Percentiles rank a stretch among this genome's conserved stretches.
Conservation (phyloP, 2,888 invertebrate species). For the Dicranocentrus wangi region DNA sequence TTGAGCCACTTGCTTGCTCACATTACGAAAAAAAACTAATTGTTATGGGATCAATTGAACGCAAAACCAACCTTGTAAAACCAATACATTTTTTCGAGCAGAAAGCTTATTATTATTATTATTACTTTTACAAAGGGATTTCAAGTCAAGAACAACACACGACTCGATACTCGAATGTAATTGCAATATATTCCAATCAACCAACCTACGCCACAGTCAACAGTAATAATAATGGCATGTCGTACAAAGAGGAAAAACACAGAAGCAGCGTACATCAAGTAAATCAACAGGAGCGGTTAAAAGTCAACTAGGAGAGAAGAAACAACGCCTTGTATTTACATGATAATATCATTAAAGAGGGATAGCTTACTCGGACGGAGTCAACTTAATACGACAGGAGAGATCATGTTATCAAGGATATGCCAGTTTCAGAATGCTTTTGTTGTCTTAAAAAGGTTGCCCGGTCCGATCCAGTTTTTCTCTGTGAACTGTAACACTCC, state of each 20-base stretch:
- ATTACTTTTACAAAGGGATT: no score
- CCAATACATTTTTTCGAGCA: neutral
- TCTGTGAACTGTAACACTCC: constrained; percentile 1
- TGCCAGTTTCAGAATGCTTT: neutral
- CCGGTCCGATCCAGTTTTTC: constrained; percentile 50
- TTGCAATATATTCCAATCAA: constrained; percentile 39
- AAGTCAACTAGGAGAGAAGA: constrained; percentile 54
- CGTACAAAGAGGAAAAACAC: constrained; percentile 31
- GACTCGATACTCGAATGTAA: neutral
- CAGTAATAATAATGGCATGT: constrained; percentile 16
- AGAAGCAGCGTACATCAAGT: constrained; percentile 35
- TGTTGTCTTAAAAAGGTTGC: no score
- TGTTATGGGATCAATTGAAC: no score
- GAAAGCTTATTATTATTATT: neutral
- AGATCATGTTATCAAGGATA: neutral
- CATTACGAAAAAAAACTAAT: no score
- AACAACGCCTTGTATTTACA: constrained; percentile 62
- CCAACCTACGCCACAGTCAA: constrained; percentile 30
- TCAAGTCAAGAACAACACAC: constrained; percentile 10
- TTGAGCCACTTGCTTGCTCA: no score
- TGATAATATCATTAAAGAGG: constrained; percentile 60
- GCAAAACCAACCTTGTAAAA: constrained; percentile 54
- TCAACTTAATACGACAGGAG: neutral
- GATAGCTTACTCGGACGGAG: constrained; percentile 14
- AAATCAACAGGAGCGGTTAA: constrained; percentile 54